Base-by-base conservation (phyloP, 2,113 vertebrate species). In the Diglossa brunneiventris region DNA sequence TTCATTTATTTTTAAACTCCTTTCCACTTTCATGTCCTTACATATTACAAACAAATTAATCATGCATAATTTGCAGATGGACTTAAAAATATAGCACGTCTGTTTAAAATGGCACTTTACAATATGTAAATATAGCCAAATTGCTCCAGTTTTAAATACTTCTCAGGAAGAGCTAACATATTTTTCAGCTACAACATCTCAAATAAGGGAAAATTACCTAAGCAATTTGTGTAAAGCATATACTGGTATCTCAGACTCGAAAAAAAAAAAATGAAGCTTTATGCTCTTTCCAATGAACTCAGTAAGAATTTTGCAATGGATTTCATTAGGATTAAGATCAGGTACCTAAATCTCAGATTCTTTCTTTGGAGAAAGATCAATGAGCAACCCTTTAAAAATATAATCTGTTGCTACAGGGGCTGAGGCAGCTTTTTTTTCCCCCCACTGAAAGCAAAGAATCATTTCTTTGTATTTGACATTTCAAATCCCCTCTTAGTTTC, bases 401-500 rank as follows among this genome's bases (percentile, higher is more conserved):
- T 69, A 87, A 96, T 89, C 94, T 95, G 73, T 92, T 94, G 83
- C 92, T 96, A 79, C 46, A 84, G 83, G 76, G 80, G 46, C 44
- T 82, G 69, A 93, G 80, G 53, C 95, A 91, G 80, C 42, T 72
- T 15, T 64, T 91, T 68, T 68, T 83, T 62, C 2, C 1, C 19
- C 22, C 39, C 46, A 68, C 55, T 90, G 58, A 90, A 92, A 95
- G 95, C 66, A 88, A 92, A 84, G 66, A 82, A 84, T 93, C n/a
- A 86, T 93, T 93, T 95, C 86, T 94, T 93, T 87, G 41, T 90
- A 69, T 96, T 87, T 95, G 95, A 93, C 93, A 82, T 89, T 96
- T 95, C 90, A 96, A 94, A 94, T 93, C 84, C 80, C 46, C 46
- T 92, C 90, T 82, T 92, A 87, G 69, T 61, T 93, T 91, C 77